These are phyloP conservation scores for Athetis lepigone DNA, from an alignment of 2,888 invertebrate genomes.

Conservation along the genomic window DNA sequence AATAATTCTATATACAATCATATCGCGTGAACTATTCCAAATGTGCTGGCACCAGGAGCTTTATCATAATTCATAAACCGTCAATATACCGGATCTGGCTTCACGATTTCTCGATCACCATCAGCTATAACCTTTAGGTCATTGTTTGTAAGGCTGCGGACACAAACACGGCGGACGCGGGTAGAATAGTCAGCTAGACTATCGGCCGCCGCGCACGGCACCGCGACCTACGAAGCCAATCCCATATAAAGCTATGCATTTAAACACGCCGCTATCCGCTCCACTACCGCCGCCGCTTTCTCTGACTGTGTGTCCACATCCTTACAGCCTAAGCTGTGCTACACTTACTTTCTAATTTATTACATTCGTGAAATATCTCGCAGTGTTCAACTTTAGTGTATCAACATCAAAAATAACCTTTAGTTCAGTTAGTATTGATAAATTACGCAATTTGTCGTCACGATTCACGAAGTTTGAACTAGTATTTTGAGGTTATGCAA, in stretches of 20 bases:
- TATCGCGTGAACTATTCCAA: conserved; percentile 36
- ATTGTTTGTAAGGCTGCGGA: too few relatives aligned
- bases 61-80: conserved; percentile 43
- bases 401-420: conserved; percentile 38
- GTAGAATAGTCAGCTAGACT: too few relatives aligned
- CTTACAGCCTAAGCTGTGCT: conserved; percentile 11
- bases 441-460: conserved; percentile 29
- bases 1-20: neutral
- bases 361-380: conserved; percentile 56
- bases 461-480: conserved; percentile 11
- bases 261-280: too few relatives aligned
- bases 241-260: too few relatives aligned
- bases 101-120: conserved; percentile 53
- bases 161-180: too few relatives aligned
- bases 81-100: conserved; percentile 45
- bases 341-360: conserved; percentile 59
- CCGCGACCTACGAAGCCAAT: too few relatives aligned
- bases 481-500: neutral
- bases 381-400: conserved; percentile 26
- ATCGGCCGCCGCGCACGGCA: too few relatives aligned
- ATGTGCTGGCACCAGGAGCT: conserved; percentile 16
- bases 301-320: too few relatives aligned
- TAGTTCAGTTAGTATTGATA: conserved; percentile 19
- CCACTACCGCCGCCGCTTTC: too few relatives aligned
- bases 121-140: conserved; percentile 49